Base-by-base conservation (phyloP, 2,113 vertebrate genomes). In the Phaethornis superciliosus region DNA sequence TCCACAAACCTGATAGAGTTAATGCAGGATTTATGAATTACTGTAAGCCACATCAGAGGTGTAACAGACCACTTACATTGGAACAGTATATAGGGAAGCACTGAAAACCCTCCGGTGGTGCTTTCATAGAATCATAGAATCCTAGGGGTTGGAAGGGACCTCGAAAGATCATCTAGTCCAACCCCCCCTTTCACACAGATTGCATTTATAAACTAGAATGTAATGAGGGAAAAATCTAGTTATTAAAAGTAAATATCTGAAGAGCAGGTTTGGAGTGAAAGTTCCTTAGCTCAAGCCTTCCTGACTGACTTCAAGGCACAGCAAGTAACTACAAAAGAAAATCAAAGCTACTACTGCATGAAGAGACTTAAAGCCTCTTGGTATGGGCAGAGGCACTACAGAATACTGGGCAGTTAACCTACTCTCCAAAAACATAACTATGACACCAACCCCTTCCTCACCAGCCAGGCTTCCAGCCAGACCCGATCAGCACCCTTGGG, bases 241-340 rank as follows among this genome's bases (percentile, higher is more conserved):
- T 9, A 17, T 5, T 15, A 4, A 56, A 21, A 17, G 0, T 1
- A 67, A 62, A 3, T 16, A 68, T 3, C 32, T 51, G 4, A 69
- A 56, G 7, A 69, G 4, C 4, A 35, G 2, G 9, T 24, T 23
- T 12, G 26, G 17, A 60, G 3, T 2, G 4, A 4, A 32, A 58
- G 12, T 23, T 71, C 12, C 17, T 51, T 10, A 26, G 26, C 30
- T 40, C 20, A 68, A 54, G 37, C 11, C 24, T 23, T 55, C 59
- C 18, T 37, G 4, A 21, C 6, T 1, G 0, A 47, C 6, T 6
- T 0, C 0, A 72, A 63, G 27, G 3, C 13, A 11, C 7, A 56
- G 10, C 4, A 35, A 2, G 2, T 6, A 63, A 35, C 28, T 3
- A 58, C 8, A 42, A 22, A 16, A 15, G 42, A 26, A 42, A 18